Conservation (phyloP, 2,113 vertebrate genomes). For the Guaruba guarouba region DNA sequence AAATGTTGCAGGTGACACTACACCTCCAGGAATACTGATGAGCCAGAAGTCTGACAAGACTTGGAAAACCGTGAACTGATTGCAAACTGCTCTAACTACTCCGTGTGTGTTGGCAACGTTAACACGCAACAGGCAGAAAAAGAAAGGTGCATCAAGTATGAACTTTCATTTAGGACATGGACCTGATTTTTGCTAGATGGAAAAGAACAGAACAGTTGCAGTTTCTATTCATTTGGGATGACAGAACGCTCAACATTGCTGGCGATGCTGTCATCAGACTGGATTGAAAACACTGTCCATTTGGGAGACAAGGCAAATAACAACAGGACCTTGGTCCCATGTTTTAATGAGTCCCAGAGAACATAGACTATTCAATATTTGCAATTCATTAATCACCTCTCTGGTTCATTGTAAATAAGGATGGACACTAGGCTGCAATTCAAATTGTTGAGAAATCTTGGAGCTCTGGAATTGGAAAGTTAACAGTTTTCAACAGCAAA, state of each 20-base stretch:
- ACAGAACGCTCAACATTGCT: neutral
- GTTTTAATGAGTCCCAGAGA: constrained; percentile 7
- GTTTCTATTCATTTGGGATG: neutral
- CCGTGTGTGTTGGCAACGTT: accelerated
- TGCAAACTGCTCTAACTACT: neutral
- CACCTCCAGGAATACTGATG: neutral
- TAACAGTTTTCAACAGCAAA: neutral
- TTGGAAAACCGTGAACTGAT: neutral
- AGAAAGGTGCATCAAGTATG: neutral
- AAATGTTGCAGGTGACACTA: neutral
- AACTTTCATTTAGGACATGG: neutral
- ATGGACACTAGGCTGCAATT: neutral
- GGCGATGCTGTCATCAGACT: neutral
- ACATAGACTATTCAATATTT: neutral
- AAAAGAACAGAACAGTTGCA: neutral
- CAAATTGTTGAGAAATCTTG: neutral
- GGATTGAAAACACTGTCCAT: neutral
- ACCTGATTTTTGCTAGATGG: neutral
- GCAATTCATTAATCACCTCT: neutral
- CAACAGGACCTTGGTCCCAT: neutral
- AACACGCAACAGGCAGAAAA: neutral
- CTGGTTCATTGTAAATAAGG: neutral
- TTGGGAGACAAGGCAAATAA: neutral
- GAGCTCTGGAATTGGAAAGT: neutral
- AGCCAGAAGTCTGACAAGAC: neutral